Evolutionary conservation across 2,113 vertebrate species (phyloP), one percentile per base, ranked within the genome.

Genomic region (Phylloscopus trochilus): DNA sequence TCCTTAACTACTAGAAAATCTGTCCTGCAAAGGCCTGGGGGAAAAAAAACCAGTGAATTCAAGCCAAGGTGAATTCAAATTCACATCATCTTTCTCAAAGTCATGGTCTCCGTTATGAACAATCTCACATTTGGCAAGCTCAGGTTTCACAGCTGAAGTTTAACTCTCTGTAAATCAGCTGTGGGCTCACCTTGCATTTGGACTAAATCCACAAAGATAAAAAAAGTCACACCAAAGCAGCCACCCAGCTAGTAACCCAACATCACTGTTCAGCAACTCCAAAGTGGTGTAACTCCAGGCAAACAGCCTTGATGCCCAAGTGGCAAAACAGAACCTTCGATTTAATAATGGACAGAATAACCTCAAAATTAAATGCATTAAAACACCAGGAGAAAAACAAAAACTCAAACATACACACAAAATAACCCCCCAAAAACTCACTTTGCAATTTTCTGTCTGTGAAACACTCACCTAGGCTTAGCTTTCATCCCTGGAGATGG

Each of bases 401-500:
- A 41, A 22, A 6, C 5, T 5, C 5, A 24, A 66, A 41, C 18
- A 7, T 2, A 49, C 10, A 52, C 8, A 9, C 8, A 35, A 11
- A 63, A 39, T 0, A 4, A 4, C 9, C 7, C 6, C 9, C 2
- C 37, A 23, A 73, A 39, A 16, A 0, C 1, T 4, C n/a, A 63
- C 14, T 31, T 69, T 14, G 12, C 9, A 51, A 21, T 6, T 37
- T 67, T 63, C 19, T 15, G 8, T 39, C 23, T 44, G 16, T 0
- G 3, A 92, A 60, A 77, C 31, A 88, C 97, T 97, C 91, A 98
- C 98, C 79, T 76, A 33, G 93, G 35, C n/a, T 89, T 85, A 44
- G 55, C 39, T 58, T 90, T 86, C 37, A 7, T 58, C 56, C 67
- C 37, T 80, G 93, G 59, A 87, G 79, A 33, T 27, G 74, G 83